Evolutionary conservation across 2,888 invertebrate genomes (phyloP), one percentile per base, ranked within the genome.

Genomic region (Drosophila testacea): DNA sequence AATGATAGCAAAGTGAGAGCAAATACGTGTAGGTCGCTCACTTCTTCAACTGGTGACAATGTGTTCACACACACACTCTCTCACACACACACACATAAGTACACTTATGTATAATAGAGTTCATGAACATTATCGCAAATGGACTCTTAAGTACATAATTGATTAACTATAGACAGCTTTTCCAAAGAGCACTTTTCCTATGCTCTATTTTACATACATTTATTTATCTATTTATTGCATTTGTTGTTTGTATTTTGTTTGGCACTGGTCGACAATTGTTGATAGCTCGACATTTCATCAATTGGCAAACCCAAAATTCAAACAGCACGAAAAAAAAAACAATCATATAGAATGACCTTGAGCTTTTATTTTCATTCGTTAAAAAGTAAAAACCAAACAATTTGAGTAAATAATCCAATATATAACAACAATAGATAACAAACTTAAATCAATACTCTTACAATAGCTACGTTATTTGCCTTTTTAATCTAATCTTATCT

Each of bases 1-100:
- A 28, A 36, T 62, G 59, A 78, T 72, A 69, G 69, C 59, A 56
- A 70, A 73, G 81, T 68, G 68, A 83, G 65, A 74, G 74, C 69
- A 42, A 47, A 44, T 67, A 47, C 36, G 56, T 56, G 44, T 44
- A 38, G 46, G 13, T 34, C 55, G 46, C 50, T 63, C 38, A 48
- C 60, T 47, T n/a, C 46, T 30, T 4, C 38, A 16, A 28, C 52
- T 34, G 52, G 27, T 36, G 42, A 55, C 55, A 48, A 48, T 13
- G 46, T 9, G 4, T 22, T 61, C 22, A 38, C 13, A 44, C n/a
- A 46, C 13, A 16, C 44, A 36, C 28, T 36, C 11, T 28, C 28
- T 47, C 13, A 44, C 11, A 22, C 36, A 44, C 32, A 39, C n/a
- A 39, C 11, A 13, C 28, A 10, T 16, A 10, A 11, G 0, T 4